Evolutionary conservation across 1,140 invertebrate species (phyloP).

Genomic region (Halictus rubicundus): DNA sequence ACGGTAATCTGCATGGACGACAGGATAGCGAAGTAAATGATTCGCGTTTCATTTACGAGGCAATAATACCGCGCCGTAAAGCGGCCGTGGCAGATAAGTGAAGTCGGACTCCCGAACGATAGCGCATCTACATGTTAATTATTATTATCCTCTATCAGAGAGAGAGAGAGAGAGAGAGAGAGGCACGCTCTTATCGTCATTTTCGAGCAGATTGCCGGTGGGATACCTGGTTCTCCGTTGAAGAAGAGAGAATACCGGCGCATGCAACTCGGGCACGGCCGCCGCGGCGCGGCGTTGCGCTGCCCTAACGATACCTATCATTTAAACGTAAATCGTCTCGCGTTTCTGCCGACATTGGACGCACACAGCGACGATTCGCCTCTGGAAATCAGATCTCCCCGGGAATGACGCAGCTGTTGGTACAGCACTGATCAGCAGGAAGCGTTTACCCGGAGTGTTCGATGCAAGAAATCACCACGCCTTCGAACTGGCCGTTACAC

Average conservation of each 20-base stretch:
- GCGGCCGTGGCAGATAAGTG: background rate
- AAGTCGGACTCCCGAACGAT: background rate
- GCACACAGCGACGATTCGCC: constrained; percentile 36
- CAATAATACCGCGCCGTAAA: constrained; percentile 9
- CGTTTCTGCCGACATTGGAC: constrained; percentile 46
- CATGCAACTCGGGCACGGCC: background rate
- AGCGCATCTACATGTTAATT: constrained; percentile 40
- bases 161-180: too few relatives aligned
- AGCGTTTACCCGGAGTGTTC: constrained; percentile 36
- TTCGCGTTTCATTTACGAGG: background rate
- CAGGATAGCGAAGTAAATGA: constrained; percentile 22
- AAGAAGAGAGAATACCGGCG: constrained; percentile 12
- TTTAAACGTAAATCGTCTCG: constrained; percentile 52
- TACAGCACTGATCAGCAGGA: constrained; percentile 37
- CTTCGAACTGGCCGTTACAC: background rate
- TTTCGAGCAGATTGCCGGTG: constrained; percentile 8
- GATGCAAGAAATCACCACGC: constrained; percentile 5
- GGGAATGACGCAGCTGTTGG: constrained; percentile 51
- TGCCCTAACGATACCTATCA: constrained; percentile 54
- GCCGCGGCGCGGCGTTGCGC: background rate
- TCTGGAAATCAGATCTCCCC: constrained; percentile 51
- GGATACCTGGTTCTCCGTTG: background rate
- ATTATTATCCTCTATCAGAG: constrained; percentile 19
- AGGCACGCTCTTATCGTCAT: constrained; percentile 7
- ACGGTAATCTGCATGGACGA: background rate